Base-by-base conservation (phyloP, 2,797 vertebrate species). In the Helicolenus hilgendorfi region DNA sequence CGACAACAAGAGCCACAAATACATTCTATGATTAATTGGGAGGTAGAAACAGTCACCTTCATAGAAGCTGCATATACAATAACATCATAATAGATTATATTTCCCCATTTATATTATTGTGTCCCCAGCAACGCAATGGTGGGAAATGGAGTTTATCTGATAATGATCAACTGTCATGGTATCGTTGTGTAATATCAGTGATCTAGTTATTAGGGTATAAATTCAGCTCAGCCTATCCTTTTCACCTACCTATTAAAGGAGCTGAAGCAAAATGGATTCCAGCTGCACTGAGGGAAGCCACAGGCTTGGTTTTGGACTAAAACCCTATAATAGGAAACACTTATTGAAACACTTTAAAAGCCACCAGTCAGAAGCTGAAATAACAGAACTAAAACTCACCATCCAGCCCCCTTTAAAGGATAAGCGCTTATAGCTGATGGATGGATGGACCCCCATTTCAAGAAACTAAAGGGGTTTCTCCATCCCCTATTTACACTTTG, bases 41-140 rank as follows among this genome's bases (percentile, higher is more conserved):
- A 91, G 81, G 81, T 89, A 83, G 85, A 89, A 78, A 77, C 22
- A 41, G 56, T 79, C 59, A 79, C 64, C 74, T 84, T 88, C 73
- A 83, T 71, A 87, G 72, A 83, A 81, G 60, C 63, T 89, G 67
- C 58, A 86, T 73, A 64, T 70, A 74, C 49, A 72, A 63, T 38
- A 65, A 82, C 36, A 79, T 45, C 10, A 73, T 49, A 20, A 78
- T 18, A 56, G 68, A 79, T 63, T 64, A 0, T 55, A 84, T 82
- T 53, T 72, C 73, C 74, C 74, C 72, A 53, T 9, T 62, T 56
- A 45, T 13, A 71, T 56, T 68, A 38, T 36, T 60, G 35, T 56
- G 33, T 67, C 31, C 20, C 31, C 31, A 58, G 27, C 29, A 73
- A 36, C 15, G 11, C 24, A 15, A 27, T 2, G 8, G 22, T 67